Evolutionary conservation across 2,888 invertebrate species (phyloP), one percentile per base, ranked within the genome.

Genomic region (Boloria euphrosyne): DNA sequence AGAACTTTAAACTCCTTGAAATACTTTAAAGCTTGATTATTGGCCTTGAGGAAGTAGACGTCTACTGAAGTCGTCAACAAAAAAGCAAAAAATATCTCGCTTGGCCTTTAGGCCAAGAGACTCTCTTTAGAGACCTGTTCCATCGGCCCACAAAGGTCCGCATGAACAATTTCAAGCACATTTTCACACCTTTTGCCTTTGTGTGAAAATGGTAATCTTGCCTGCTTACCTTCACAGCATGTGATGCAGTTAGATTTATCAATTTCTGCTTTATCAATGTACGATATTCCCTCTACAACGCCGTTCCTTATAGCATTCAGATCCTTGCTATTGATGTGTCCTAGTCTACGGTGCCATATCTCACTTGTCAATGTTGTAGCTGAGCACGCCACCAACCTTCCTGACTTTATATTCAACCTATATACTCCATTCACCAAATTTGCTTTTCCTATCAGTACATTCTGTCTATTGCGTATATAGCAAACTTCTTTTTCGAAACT

Each of bases 171-270:
- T 5, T 71, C 53, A 16, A 72, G 63, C 10, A 66, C 3, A 4
- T 59, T 58, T 5, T 17, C 57, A 54, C 65, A 60, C 44, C 71
- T 69, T 2, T 46, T 54, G 18, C 60, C 58, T 38, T 38, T 57
- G 4, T 57, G 38, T 18, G 68, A 31, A 61, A 71, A 71, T 14
- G 67, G 68, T 60, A 69, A 52, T 38, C 69, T 18, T 13, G 53
- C 13, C 60, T 72, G 71, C 49, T 74, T 73, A 5, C 72, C 74
- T 49, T 73, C 71, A 62, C 70, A 72, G 38, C 72, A 73, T 16
- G 58, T 55, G n/a, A 16, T 58, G 27, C 74, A 75, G 14, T 55
- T 70, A 18, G 46, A 49, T 62, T 71, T 70, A 10, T 17, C 59
- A 3, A 70, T 67, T 4, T 53, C 64, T 13, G 62, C 54, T 31